Base-by-base conservation (phyloP, 2,888 invertebrate genomes). In the Cylloceria caligata region DNA sequence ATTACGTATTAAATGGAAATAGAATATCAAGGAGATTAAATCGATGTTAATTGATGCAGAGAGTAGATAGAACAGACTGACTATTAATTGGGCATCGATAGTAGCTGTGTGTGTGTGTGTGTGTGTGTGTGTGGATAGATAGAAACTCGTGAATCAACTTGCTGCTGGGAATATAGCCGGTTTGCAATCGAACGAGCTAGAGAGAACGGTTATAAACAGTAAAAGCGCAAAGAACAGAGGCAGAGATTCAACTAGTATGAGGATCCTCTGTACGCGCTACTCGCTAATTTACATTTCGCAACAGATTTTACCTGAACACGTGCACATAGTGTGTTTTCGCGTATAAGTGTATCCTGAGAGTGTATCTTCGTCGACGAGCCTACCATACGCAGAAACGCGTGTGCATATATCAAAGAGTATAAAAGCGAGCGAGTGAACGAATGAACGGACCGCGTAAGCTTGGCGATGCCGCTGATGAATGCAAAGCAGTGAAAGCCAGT, bases 341-440 rank as follows among this genome's bases (percentile, higher is more conserved):
- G 21, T 27, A 19, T 60, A 7, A 16, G 34, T 47, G 16, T n/a
- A 36, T 55, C 19, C 5, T 24, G 47, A 30, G 47, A 19, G 36
- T 24, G 24, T n/a, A 39, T 19, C 11, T 24, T 1, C n/a, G n/a
- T n/a, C 16, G 47, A 47, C 7, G 24, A 16, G 24, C 21, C 24
- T 24, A n/a, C 24, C 27, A 27, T 65, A 49, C 24, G 36, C 72
- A 36, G 7, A 36, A 64, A 27, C 24, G 57, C 64, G 47, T 30
- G 34, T 52, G 64, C 36, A 64, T 64, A 49, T 52, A 39, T 73
- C 73, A 52, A 52, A 73, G 73, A 64, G 64, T 42, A 52, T 34
- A 52, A 65, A 74, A 55, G 55, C 39, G 65, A 73, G 36, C 71
- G 45, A 52, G n/a, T n/a, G n/a, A n/a, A 16, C 36, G 73, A 74